Evolutionary conservation across 2,113 vertebrate genomes (phyloP).

Genomic region (Ceuthmochares aereus): DNA sequence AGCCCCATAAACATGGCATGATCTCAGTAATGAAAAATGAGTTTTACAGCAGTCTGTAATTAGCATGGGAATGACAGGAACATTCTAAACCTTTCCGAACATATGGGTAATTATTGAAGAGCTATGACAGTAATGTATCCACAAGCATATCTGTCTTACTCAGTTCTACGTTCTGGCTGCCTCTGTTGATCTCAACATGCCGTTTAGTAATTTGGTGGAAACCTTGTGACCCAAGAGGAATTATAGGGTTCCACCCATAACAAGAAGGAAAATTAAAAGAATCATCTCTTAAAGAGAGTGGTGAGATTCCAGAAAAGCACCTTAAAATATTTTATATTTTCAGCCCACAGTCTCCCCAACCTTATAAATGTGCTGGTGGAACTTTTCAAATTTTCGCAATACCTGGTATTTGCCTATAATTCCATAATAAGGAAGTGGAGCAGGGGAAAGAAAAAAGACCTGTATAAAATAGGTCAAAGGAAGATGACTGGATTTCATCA

Average conservation of each 20-base stretch:
- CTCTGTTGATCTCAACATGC: not conserved
- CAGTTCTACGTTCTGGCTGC: not conserved
- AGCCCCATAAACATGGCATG: slow-evolving; percentile 49
- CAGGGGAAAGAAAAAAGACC: not conserved
- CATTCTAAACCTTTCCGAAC: slow-evolving; percentile 59
- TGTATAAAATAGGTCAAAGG: not conserved
- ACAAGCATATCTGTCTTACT: slow-evolving; percentile 1
- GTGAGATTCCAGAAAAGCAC: not conserved
- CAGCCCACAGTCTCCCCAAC: not conserved
- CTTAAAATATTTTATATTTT: not conserved
- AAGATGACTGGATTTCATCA: not conserved
- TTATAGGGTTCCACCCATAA: not conserved
- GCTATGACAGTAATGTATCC: slow-evolving; percentile 53
- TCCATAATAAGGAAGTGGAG: not conserved
- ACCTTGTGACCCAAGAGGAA: not conserved
- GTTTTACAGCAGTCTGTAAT: slow-evolving; percentile 63
- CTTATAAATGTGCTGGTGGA: not conserved
- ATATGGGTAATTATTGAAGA: slow-evolving; percentile 74
- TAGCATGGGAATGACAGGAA: slow-evolving; percentile 58
- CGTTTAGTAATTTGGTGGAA: slow-evolving; percentile 13
- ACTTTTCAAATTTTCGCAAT: not conserved
- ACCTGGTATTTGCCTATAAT: rapidly evolving
- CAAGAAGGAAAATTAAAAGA: not conserved
- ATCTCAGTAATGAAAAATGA: slow-evolving; percentile 71
- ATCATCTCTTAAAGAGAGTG: not conserved